Evolutionary conservation across 2,888 invertebrate genomes (phyloP).

Genomic region (Sinhomidia bicolor): DNA sequence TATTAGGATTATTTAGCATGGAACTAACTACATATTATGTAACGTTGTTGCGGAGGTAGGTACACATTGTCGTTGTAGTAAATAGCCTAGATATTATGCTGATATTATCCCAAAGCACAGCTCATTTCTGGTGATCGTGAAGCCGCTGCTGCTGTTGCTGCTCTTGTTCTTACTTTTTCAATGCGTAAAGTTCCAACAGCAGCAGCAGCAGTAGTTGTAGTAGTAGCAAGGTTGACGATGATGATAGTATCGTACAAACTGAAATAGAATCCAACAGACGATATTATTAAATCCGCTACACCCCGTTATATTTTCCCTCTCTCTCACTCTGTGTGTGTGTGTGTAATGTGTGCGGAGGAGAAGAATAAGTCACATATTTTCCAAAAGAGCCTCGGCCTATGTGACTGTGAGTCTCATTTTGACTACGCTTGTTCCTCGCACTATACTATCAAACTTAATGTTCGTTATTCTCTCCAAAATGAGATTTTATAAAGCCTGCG

Average conservation of each 20-base stretch:
- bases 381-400: neutral
- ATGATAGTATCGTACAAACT: neutral
- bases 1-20: slow-evolving; percentile 55
- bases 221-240: neutral
- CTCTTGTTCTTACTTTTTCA: neutral
- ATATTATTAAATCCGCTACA: slow-evolving; percentile 18
- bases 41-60: neutral
- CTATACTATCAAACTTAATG: slow-evolving; percentile 31
- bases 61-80: neutral
- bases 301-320: neutral
- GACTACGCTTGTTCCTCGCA: neutral
- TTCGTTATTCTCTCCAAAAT: slow-evolving; percentile 10
- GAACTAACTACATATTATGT: neutral
- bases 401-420: neutral
- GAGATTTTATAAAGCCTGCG: slow-evolving; percentile 9
- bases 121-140: slow-evolving; percentile 23
- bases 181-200: neutral
- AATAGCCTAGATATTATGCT: slow-evolving; percentile 58
- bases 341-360: neutral
- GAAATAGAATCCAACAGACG: neutral
- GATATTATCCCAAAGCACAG: slow-evolving; percentile 47
- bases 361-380: slow-evolving; percentile 17
- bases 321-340: neutral
- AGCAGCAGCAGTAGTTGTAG: too few relatives aligned
- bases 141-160: neutral